A percentile compares a stretch with the other conserved stretches of the same genome.
These are phyloP conservation scores for Mesitornis unicolor DNA, from an alignment of 2,113 vertebrate species.

Conservation along the genomic window DNA sequence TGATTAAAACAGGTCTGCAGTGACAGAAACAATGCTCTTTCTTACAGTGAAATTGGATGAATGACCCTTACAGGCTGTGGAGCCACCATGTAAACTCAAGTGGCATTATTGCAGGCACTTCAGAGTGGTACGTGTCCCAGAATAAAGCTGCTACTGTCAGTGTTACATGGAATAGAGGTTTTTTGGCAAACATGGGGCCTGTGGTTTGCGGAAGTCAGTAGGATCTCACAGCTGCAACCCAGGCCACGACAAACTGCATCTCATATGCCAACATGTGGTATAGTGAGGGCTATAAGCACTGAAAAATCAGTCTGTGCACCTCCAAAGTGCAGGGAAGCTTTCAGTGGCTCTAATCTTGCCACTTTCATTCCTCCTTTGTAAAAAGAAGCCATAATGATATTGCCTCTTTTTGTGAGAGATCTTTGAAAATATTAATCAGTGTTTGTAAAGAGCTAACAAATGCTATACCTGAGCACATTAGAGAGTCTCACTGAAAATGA, in stretches of 20 bases:
- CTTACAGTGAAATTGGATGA: not conserved
- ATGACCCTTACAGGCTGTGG: not conserved
- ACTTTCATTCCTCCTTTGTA: not conserved
- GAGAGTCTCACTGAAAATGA: not conserved
- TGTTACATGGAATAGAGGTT: not conserved
- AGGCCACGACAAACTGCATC: not conserved
- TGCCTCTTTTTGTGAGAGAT: not conserved
- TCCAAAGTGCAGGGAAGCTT: not conserved
- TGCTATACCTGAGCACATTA: not conserved
- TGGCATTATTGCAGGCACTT: not conserved
- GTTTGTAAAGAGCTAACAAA: not conserved
- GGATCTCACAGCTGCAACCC: not conserved
- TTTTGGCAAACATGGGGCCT: not conserved
- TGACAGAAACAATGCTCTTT: not conserved
- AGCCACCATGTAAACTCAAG: not conserved
- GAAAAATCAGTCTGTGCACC: not conserved
- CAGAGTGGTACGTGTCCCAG: not conserved
- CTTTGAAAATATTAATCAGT: not conserved
- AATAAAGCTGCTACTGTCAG: not conserved
- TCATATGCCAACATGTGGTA: not conserved
- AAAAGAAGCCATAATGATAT: not conserved
- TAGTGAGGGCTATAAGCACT: not conserved
- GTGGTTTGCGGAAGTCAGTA: not conserved
- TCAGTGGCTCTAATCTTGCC: not conserved
- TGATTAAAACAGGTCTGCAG: not conserved